Evolutionary conservation across 2,888 invertebrate species (phyloP), one percentile per base, ranked within the genome.

Genomic region (Cerastis rubricosa): DNA sequence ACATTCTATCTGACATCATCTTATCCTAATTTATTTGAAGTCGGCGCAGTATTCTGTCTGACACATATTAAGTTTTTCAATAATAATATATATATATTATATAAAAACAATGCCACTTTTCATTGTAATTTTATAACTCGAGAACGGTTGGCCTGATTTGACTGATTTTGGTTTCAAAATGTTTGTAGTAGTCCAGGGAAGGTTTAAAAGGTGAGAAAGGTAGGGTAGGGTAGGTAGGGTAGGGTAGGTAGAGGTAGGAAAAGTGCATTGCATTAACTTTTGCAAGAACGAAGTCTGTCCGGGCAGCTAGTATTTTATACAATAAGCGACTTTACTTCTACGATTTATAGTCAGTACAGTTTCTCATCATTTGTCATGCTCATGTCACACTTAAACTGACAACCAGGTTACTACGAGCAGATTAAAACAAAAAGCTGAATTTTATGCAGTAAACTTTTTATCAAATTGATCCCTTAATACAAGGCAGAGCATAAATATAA

Each of bases 401-500:
- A 61, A 5, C 19, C 8, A 40, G 47, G 9, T 9, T 29, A 3
- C 1, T 12, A n/a, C 17, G 6, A 3, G 17, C 4, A 43, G 14
- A 29, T 64, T 35, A 5, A 54, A 61, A 51, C 17, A 17, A 68
- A 61, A 71, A 51, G 0, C n/a, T 19, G n/a, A 49, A n/a, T 67
- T 70, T 54, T 17, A 71, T 67, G 57, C 8, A 35, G 47, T 17
- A 29, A 19, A 51, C 14, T 59, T 68, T 73, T 64, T 57, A 40
- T 29, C 9, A 68, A 71, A 40, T 45, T 49, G 49, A 72, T 63
- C 71, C 51, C 22, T 14, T 69, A 71, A 63, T 49, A 49, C 54
- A 25, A 57, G 12, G 14, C 57, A 45, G 35, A 63, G 29, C 57
- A 75, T 57, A 70, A 63, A 61, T 47, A 22, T 64, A 67, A 81